Base-by-base conservation (phyloP, 2,888 invertebrate species). In the Pristionchus entomophagus region DNA sequence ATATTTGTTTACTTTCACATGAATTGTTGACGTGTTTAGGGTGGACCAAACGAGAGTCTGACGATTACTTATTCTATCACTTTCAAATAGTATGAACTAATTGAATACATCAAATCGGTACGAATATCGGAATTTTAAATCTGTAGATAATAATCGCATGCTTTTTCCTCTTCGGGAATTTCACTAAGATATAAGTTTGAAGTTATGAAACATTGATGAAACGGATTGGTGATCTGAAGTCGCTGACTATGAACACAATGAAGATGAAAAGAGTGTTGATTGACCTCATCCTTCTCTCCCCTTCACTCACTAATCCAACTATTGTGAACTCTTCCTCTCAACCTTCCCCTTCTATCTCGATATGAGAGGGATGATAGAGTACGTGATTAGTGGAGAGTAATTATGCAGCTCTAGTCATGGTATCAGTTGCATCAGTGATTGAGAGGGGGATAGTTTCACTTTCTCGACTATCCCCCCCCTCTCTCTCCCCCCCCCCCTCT, bases 381-480 rank as follows among this genome's bases (percentile, higher is more conserved):
- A 17, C 41, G 45, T 26, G 73, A 73, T 45, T 26, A 38, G 41
- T 14, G 41, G 26, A 73, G 73, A 41, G 73, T 65, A 19, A 65
- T 65, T 65, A 65, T 65, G 65, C 65, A 65, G 73, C 73, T 73
- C 6, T 10, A 19, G 41, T 45, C 12, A 73, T 73, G 73, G 41
- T 45, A 73, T 73, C 69, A 69, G n/a, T 32, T 62, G 62, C 62
- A 62, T 62, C 73, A 73, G 26, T 73, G 41, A 73, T 26, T 73
- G 73, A 41, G 38, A 73, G 73, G 56, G n/a, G 19, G 38, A 73
- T 73, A 38, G n/a, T 80, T 73, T 73, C 73, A 73, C 73, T 73
- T 73, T 73, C 73, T 73, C 41, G 8, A 22, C 56, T 29, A 22
- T 29, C 41, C n/a, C 38, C 10, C 32, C 22, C 22, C 35, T 32